phyloP scores from a whole-genome alignment of 2,888 invertebrate species.

The Megastigmus dorsalis region DNA sequence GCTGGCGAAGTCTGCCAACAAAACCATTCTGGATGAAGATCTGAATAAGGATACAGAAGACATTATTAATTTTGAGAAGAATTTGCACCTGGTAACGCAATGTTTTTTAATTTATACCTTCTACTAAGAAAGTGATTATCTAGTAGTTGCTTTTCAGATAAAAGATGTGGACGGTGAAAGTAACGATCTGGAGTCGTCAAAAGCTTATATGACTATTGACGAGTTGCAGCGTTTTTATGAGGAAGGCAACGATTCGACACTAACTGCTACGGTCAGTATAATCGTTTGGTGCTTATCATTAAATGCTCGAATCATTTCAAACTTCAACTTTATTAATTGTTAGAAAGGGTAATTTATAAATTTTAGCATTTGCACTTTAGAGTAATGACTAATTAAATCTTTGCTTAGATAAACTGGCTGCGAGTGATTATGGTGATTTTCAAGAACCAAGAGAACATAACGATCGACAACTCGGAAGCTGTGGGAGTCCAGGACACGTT shows the following conservation, averaged over 20 bases:
- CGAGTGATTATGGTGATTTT: conserved; percentile 27
- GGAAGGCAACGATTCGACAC: background rate
- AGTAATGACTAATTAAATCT: background rate
- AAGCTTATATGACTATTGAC: conserved; percentile 13
- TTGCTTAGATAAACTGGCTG: conserved; percentile 55
- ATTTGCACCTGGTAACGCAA: background rate
- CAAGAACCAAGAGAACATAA: conserved; percentile 18
- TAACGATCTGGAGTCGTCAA: background rate
- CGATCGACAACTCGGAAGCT: conserved; percentile 31
- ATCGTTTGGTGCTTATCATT: too few relatives aligned
- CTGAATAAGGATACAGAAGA: conserved; percentile 5
- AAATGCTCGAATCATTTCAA: too few relatives aligned
- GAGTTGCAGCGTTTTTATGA: conserved; percentile 30
- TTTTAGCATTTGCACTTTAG: too few relatives aligned
- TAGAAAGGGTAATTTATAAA: background rate
- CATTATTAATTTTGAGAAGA: conserved; percentile 18
- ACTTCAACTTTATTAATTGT: background rate
- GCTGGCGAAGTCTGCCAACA: background rate
- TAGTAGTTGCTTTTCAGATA: background rate
- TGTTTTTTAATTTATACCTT: background rate
- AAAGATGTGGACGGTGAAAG: conserved; percentile 2
- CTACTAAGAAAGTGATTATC: background rate
- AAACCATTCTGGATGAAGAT: conserved; percentile 3
- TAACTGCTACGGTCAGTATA: conserved; percentile 4
- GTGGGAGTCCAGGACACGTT: conserved; percentile 42